Conservation (phyloP, 2,113 vertebrate species). For the Periophthalmodon schlosseri region DNA sequence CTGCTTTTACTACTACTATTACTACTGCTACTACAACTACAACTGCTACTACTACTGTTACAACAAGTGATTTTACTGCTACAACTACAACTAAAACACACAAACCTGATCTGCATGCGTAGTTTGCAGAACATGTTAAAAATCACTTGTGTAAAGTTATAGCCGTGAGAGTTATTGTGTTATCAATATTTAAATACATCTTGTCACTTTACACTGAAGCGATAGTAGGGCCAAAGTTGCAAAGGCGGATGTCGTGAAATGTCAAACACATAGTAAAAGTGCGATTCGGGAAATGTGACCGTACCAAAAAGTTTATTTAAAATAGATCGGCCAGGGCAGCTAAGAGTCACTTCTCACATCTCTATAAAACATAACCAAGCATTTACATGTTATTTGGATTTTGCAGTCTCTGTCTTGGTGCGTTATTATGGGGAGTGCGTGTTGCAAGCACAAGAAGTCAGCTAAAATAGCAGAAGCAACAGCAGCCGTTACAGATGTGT, state of each 20-base stretch:
- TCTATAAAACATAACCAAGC: background rate
- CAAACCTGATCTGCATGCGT: no score
- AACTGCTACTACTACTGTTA: background rate
- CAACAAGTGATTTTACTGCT: no score
- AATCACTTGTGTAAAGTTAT: no score
- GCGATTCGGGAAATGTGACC: background rate
- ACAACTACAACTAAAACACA: no score
- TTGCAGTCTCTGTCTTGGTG: conserved; percentile 53
- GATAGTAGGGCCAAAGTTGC: background rate
- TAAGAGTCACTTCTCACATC: background rate
- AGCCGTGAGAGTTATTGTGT: no score
- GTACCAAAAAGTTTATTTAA: background rate
- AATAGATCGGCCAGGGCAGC: background rate
- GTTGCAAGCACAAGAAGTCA: conserved; percentile 85
- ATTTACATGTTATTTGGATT: background rate
- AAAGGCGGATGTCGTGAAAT: background rate
- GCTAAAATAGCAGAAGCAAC: conserved; percentile 60
- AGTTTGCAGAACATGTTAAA: no score
- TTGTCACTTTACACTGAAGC: background rate
- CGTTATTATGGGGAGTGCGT: conserved; percentile 88
- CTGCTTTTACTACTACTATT: background rate
- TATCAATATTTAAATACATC: no score
- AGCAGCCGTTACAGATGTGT: conserved; percentile 41
- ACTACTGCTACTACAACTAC: no score
- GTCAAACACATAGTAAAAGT: background rate